These are phyloP conservation scores for Drosophila willistoni DNA, from an alignment of 1,140 invertebrate genomes.

Conservation along the genomic window DNA sequence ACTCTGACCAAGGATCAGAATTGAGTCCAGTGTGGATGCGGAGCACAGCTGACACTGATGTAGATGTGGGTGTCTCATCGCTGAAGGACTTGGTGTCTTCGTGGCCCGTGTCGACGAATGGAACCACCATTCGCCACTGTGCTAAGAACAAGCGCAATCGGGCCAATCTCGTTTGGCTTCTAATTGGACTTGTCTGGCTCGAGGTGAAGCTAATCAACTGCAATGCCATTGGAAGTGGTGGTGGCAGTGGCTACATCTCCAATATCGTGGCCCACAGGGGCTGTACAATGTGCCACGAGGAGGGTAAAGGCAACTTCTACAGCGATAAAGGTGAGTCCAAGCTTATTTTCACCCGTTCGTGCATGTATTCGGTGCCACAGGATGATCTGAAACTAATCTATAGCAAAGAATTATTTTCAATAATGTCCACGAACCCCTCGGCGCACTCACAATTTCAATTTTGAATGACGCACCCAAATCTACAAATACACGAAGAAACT, in stretches of 20 bases:
- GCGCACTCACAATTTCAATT: not conserved
- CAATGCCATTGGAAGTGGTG: constrained; percentile 49
- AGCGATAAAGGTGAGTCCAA: constrained; percentile 51
- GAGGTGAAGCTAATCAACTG: constrained; percentile 75
- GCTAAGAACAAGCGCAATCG: constrained; percentile 58
- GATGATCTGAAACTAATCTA: not conserved
- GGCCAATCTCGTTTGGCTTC: constrained; percentile 72
- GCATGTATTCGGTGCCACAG: not conserved
- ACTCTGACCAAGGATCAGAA: not conserved
- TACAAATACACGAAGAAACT: not conserved
- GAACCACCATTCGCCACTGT: constrained; percentile 31
- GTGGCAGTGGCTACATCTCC: constrained; percentile 50
- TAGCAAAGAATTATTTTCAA: not conserved
- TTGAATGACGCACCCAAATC: too few relatives aligned
- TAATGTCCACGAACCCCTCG: not conserved
- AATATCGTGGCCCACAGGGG: constrained; percentile 58
- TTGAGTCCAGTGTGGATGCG: constrained; percentile 1
- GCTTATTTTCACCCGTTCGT: not conserved
- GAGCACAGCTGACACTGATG: constrained; percentile 9
- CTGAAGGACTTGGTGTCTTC: constrained; percentile 37
- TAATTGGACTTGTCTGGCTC: constrained; percentile 77
- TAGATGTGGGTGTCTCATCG: constrained; percentile 29
- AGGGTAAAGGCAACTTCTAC: constrained; percentile 44
- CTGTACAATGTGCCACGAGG: constrained; percentile 63
- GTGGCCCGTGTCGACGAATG: constrained; percentile 23